Conservation (phyloP, 2,888 invertebrate genomes). For the Patella caerulea region DNA sequence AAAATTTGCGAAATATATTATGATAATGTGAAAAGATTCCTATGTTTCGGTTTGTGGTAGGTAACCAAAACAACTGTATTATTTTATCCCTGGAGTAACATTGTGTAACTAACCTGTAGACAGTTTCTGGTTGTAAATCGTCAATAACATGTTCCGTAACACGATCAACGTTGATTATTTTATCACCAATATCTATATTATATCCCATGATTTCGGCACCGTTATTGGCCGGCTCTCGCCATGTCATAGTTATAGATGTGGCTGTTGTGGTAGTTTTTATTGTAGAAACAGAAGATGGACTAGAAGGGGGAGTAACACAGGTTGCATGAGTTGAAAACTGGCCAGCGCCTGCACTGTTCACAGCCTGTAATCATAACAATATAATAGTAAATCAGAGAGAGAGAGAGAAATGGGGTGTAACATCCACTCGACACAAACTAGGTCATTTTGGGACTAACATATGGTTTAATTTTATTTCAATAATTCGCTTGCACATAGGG, state of each 20-base stretch:
- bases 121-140: conserved; percentile 83
- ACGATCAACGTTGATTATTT: conserved; percentile 57
- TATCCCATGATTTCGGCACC: conserved; percentile 85
- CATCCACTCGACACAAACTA: too few relatives aligned
- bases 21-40: background rate
- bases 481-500: too few relatives aligned
- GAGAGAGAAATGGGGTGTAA: too few relatives aligned
- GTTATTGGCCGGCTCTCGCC: conserved; percentile 83
- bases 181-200: conserved; percentile 79
- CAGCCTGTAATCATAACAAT: conserved; percentile 75
- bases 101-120: conserved; percentile 76
- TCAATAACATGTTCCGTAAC: conserved; percentile 76
- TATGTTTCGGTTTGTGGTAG: background rate
- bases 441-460: too few relatives aligned
- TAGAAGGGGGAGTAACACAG: conserved; percentile 84
- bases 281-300: conserved; percentile 79
- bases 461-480: too few relatives aligned
- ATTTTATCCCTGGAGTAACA: too few relatives aligned
- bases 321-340: conserved; percentile 80
- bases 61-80: background rate
- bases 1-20: too few relatives aligned
- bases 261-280: conserved; percentile 76
- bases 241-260: conserved; percentile 76
- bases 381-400: too few relatives aligned
- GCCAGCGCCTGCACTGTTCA: conserved; percentile 86